Evolutionary conservation across 2,113 vertebrate species (phyloP).

Genomic region (Pollimyrus isidori): DNA sequence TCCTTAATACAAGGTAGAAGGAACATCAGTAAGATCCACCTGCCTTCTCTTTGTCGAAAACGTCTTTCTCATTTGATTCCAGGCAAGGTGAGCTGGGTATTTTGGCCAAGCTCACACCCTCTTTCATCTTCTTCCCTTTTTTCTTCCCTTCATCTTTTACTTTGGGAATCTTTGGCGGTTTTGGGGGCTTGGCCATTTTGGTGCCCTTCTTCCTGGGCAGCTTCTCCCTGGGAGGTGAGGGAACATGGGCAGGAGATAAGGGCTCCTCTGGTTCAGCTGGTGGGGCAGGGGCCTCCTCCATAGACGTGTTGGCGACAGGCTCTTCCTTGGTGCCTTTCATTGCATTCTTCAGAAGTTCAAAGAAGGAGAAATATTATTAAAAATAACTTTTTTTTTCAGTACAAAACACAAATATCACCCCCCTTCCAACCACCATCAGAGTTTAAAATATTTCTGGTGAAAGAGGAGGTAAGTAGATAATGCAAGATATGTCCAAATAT

Average conservation of each 20-base stretch:
- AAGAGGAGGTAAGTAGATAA: not conserved
- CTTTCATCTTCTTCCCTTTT: conserved; percentile 81
- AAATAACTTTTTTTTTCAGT: not conserved
- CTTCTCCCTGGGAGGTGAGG: conserved; percentile 57
- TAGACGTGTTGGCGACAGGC: conserved; percentile 56
- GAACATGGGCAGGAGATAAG: conserved; percentile 61
- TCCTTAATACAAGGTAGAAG: not conserved
- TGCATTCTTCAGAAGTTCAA: conserved; percentile 64
- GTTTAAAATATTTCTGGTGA: not conserved
- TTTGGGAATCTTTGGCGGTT: conserved; percentile 70
- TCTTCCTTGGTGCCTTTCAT: conserved; percentile 82
- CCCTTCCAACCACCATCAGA: not conserved
- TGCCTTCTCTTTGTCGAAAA: conserved; percentile 85
- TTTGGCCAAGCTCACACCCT: conserved; percentile 67
- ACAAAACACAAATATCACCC: not conserved
- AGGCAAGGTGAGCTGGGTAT: conserved; percentile 84
- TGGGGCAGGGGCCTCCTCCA: conserved; percentile 69
- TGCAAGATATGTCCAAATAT: not conserved
- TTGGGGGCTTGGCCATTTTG: conserved; percentile 36
- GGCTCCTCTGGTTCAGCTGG: conserved; percentile 67
- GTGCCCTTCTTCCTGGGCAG: conserved; percentile 51
- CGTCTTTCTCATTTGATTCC: conserved; percentile 90
- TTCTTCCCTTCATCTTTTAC: conserved; percentile 87
- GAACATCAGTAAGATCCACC: conserved; percentile 24
- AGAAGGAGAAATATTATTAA: not conserved